Percentiles rank a stretch among this genome's conserved stretches.
These are phyloP conservation scores for Nannoperca australis DNA, from an alignment of 2,797 vertebrate species.

Conservation along the genomic window DNA sequence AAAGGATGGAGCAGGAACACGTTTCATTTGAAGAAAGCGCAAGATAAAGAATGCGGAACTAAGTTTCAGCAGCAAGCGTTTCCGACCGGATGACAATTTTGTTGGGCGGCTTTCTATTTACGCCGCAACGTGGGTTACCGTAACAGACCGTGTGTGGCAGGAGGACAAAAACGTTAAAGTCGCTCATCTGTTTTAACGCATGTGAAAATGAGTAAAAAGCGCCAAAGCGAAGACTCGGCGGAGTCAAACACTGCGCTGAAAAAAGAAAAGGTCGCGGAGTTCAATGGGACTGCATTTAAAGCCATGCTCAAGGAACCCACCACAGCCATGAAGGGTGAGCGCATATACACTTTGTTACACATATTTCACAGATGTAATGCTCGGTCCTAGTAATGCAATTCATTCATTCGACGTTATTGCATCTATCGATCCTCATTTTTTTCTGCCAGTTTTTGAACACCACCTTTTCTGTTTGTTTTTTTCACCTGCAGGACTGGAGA, in stretches of 20 bases:
- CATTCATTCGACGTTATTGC: too few species aligned
- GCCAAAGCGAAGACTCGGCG: constrained; percentile 48
- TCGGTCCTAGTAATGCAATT: not conserved
- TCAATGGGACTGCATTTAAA: constrained; percentile 86
- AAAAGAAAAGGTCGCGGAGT: constrained; percentile 77
- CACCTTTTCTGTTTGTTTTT: not conserved
- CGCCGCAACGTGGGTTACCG: constrained; percentile 64
- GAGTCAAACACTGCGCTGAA: constrained; percentile 62
- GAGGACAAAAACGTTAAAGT: accelerated
- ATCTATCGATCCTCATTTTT: not conserved
- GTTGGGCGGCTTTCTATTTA: constrained; percentile 60
- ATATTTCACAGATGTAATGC: not conserved
- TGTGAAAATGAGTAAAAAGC: constrained; percentile 73
- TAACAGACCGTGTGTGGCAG: not conserved
- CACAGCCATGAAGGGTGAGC: constrained; percentile 81
- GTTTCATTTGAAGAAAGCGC: not conserved
- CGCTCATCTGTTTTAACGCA: not conserved
- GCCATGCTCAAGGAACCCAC: constrained; percentile 81
- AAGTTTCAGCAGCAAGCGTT: constrained; percentile 18
- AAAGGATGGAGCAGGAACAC: accelerated
- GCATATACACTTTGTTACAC: not conserved
- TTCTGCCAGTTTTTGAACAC: not conserved
- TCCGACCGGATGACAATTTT: constrained; percentile 35
- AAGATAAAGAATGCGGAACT: constrained; percentile 49
- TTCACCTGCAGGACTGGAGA: constrained; percentile 82